Evolutionary conservation across 2,797 vertebrate species (phyloP).

Genomic region (Meriones psammophilus): DNA sequence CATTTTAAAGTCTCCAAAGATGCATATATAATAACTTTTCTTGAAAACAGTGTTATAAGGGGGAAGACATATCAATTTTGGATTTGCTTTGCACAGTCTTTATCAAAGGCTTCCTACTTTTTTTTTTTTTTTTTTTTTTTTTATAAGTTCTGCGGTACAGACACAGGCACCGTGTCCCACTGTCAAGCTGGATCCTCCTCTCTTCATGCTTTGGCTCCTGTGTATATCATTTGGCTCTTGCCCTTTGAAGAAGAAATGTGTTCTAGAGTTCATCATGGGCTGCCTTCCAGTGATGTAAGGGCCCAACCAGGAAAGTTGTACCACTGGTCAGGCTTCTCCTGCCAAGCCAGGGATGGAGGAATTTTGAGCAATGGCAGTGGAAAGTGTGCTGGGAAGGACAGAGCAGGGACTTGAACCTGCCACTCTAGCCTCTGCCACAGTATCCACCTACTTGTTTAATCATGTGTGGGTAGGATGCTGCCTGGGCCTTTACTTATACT

Average conservation of each 20-base stretch:
- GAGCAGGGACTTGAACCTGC: neutral
- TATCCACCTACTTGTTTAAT: neutral
- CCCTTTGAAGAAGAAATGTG: neutral
- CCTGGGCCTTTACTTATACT: neutral
- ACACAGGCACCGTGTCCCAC: neutral
- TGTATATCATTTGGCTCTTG: neutral
- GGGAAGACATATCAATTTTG: conserved; percentile 64
- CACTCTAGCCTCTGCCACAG: neutral
- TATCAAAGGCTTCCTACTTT: conserved; percentile 61
- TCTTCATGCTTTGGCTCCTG: neutral
- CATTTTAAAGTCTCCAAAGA: conserved; percentile 83
- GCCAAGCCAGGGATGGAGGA: neutral
- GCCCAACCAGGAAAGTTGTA: neutral
- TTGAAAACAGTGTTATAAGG: conserved; percentile 72
- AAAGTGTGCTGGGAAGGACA: neutral
- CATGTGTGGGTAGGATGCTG: neutral
- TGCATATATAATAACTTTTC: conserved; percentile 77
- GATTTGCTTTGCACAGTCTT: conserved; percentile 57
- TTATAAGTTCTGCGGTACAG: conserved; percentile 31
- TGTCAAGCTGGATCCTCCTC: neutral
- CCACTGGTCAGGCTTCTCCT: neutral
- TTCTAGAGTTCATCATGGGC: neutral
- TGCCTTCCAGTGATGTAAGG: neutral
- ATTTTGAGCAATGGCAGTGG: no score
- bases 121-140: neutral